Evolutionary conservation across 1,140 invertebrate species (phyloP), one percentile per base, ranked within the genome.

Genomic region (Bathynomus jamesi): DNA sequence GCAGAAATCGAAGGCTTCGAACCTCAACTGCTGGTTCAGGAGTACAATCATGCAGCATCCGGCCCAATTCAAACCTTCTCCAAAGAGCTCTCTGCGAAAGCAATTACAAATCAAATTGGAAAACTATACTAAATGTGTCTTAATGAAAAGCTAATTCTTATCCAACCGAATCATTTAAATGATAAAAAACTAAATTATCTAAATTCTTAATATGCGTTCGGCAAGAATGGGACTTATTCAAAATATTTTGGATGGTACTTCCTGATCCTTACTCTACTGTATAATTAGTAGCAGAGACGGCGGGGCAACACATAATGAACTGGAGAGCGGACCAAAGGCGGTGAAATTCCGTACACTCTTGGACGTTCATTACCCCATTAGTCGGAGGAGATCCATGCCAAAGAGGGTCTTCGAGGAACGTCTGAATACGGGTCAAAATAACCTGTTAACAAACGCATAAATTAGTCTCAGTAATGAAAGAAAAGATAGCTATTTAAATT

Each of bases 41-140:
- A 99, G 84, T n/a, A 95, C 90, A 70, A 99, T 95, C 86, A 99
- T 94, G n/a, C 94, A 90, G 83, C 96, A 98, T 0, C 96, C 97
- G 29, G 96, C 96, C 97, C 97, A 99, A 83, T 99, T 95, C 0
- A 99, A 85, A 13, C 97, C 96, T 85, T 99, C 98, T 17, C 98
- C 98, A 84, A 97, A 99, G 75, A 99, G 84, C 84, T 99, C 40
- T 53, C 40, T 53, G 11, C 21, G 21, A 2, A 53, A 53, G 40
- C 5, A 3, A 53, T 1, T 53, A 17, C 40, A 2, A 5, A 53
- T 5, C n/a, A n/a, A n/a, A n/a, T n/a, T n/a, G n/a, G n/a, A n/a
- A n/a, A 1, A 53, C 40, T 21, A 53, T 53, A 17, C 40, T 53
- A 21, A 53, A 53, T 53, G 40, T 53, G 40, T 2, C 13, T 53